Conservation (phyloP, 2,113 vertebrate species). For the Cyprinodon brontotheroides region DNA sequence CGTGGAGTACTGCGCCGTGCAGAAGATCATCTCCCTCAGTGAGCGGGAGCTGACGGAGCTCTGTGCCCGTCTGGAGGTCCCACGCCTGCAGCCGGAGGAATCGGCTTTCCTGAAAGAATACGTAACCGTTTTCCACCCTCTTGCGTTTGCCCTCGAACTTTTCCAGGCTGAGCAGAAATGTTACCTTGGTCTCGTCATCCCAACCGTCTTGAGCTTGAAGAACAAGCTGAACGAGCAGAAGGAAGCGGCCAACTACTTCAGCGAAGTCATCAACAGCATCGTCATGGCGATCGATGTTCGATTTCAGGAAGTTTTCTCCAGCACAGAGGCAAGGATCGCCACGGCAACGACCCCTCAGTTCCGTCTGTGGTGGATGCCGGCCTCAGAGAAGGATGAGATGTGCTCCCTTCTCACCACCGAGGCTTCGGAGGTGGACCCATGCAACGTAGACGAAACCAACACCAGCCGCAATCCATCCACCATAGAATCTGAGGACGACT, state of each 20-base stretch:
- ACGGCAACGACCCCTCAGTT: constrained; percentile 77
- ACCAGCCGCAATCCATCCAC: constrained; percentile 48
- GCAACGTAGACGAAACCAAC: constrained; percentile 20
- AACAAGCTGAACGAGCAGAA: constrained; percentile 77
- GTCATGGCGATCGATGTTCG: constrained; percentile 67
- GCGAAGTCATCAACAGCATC: constrained; percentile 59
- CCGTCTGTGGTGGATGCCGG: constrained; percentile 76
- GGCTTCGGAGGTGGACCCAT: constrained; percentile 67
- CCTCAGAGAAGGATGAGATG: constrained; percentile 75
- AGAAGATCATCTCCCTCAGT: constrained; percentile 70
- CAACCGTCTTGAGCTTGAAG: constrained; percentile 77
- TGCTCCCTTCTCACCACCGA: constrained; percentile 65
- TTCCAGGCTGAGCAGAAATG: constrained; percentile 80
- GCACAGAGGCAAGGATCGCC: constrained; percentile 71
- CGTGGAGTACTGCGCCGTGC: constrained; percentile 72
- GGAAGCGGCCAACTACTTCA: constrained; percentile 56
- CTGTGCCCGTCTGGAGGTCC: constrained; percentile 67
- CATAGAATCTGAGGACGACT: constrained; percentile 74
- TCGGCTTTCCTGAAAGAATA: constrained; percentile 77
- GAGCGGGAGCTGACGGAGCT: constrained; percentile 73
- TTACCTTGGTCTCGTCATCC: constrained; percentile 77
- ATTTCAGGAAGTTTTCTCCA: constrained; percentile 74
- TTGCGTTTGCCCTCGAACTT: constrained; percentile 77
- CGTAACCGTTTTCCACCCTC: constrained; percentile 72
- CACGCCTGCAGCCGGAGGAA: constrained; percentile 70